Evolutionary conservation across 2,888 invertebrate genomes (phyloP), one percentile per base, ranked within the genome.

Genomic region (Harpagoxenus sublaevis): DNA sequence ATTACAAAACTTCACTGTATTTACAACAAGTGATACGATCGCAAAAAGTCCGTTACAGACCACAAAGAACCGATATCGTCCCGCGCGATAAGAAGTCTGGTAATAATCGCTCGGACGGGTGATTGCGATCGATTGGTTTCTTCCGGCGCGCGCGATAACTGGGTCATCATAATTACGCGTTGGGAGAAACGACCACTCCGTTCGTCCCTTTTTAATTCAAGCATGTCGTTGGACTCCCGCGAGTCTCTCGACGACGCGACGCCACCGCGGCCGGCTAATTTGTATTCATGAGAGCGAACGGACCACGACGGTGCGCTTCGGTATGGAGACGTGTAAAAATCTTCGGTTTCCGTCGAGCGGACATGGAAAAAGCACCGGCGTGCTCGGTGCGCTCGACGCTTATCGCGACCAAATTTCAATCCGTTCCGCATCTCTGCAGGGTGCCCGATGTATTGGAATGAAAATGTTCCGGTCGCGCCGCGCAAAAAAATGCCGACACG

Each of bases 351-450:
- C 62, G 66, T 5, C 31, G 45, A 8, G 31, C 74, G 74, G 42
- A 84, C 62, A 53, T 45, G 74, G 63, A 75, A 81, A 75, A 83
- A 86, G 63, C 53, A 51, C 39, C 57, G 12, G 81, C 71, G 55
- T 75, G 48, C 55, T 42, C 66, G 75, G n/a, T 48, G 28, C 53
- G 71, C 62, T 77, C 63, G 71, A 86, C 85, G 77, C 86, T 90
- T 89, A 85, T 85, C 86, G 85, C 84, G 75, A 84, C 79, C 73
- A 84, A 85, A 87, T 86, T 88, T 89, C 86, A 87, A 87, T 88
- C 83, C 83, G 86, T 84, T 84, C 74, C 35, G 71, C 60, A 70
- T 35, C 53, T 48, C 48, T 45, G 65, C 23, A 18, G n/a, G 18
- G 3, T 10, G 57, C 2, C 45, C 45, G 62, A 23, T n/a, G 18